phyloP scores from a whole-genome alignment of 2,113 vertebrate genomes.

The Panurus biarmicus region DNA sequence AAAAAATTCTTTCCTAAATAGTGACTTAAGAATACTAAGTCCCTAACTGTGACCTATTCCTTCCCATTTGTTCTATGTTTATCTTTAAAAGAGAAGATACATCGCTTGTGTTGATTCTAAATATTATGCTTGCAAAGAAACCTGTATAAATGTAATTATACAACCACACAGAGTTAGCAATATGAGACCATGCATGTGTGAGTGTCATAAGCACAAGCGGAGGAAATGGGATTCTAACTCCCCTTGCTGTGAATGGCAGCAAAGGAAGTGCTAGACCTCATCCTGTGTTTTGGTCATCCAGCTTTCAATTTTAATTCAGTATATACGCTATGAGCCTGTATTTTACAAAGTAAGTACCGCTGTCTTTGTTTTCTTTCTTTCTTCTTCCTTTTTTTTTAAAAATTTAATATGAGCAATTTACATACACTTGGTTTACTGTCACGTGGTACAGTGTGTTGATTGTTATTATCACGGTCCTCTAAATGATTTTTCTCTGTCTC shows the following conservation, averaged over 20 bases:
- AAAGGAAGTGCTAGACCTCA: constrained; percentile 31
- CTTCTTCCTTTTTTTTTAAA: background rate
- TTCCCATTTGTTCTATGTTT: background rate
- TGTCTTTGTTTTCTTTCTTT: constrained; percentile 60
- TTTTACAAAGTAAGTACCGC: constrained; percentile 74
- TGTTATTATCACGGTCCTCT: constrained; percentile 63
- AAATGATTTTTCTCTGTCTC: constrained; percentile 68
- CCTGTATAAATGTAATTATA: background rate
- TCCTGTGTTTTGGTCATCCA: constrained; percentile 65
- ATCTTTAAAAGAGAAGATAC: background rate
- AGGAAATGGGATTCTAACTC: constrained; percentile 17
- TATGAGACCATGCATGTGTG: constrained; percentile 34
- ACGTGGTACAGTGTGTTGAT: constrained; percentile 48
- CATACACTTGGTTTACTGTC: constrained; percentile 42
- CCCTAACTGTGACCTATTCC: background rate
- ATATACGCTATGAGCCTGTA: constrained; percentile 74
- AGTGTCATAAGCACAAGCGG: constrained; percentile 30
- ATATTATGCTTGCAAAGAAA: background rate
- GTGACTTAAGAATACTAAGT: background rate
- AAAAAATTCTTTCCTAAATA: background rate
- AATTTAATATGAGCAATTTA: constrained; percentile 5
- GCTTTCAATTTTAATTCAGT: constrained; percentile 70
- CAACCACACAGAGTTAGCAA: background rate
- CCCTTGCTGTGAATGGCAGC: constrained; percentile 8
- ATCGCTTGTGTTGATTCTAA: background rate